phyloP scores from a whole-genome alignment of 2,888 invertebrate genomes.

The Metallyticus violacea region DNA sequence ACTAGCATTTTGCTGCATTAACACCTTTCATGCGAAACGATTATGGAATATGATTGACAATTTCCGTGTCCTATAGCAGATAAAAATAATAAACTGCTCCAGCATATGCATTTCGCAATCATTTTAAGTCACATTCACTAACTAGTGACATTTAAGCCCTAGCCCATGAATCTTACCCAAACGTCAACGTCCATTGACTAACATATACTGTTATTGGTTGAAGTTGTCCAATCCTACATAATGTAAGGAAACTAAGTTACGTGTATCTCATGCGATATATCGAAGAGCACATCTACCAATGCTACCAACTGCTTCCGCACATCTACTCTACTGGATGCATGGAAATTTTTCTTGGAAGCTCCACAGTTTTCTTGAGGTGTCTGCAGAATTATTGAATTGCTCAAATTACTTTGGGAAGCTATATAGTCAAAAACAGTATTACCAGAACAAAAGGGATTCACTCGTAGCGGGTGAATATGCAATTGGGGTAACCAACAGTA shows the following conservation, averaged over 20 bases:
- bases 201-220: conserved; percentile 1
- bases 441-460: too few species aligned
- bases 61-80: background rate
- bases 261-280: background rate
- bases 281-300: background rate
- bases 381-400: too few species aligned
- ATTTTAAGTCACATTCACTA: conserved; percentile 23
- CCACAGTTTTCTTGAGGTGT: too few species aligned
- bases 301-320: background rate
- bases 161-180: background rate
- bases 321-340: background rate
- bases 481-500: too few species aligned
- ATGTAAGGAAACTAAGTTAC: background rate
- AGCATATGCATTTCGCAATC: background rate
- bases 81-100: background rate
- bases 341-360: too few species aligned
- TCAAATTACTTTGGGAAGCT: too few species aligned
- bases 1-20: background rate
- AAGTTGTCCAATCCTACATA: background rate
- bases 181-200: conserved; percentile 8
- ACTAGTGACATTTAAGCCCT: background rate
- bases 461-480: too few species aligned
- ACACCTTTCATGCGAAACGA: background rate
- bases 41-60: background rate
- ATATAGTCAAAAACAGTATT: too few species aligned